A percentile compares a stretch with the other conserved stretches of the same genome.
phyloP scores from a whole-genome alignment of 2,888 invertebrate genomes.

The Acanthoscelides obtectus region DNA sequence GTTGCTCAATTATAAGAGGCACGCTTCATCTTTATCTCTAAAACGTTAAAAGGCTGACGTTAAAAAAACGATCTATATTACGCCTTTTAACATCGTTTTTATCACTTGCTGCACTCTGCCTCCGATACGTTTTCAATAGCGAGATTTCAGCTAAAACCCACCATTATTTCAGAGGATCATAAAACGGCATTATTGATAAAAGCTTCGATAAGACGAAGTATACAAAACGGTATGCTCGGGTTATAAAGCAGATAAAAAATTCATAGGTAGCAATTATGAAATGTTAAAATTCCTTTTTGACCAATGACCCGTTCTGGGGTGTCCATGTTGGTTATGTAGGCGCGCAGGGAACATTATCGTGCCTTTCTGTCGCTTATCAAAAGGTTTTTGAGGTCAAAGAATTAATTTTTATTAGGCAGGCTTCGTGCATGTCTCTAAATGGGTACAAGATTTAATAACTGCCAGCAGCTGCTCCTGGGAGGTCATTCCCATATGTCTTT shows the following conservation, averaged over 20 bases:
- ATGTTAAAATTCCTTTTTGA: constrained; percentile 19
- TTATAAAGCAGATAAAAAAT: neutral
- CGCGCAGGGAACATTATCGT: neutral
- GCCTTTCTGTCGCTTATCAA: neutral
- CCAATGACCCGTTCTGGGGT: constrained; percentile 10
- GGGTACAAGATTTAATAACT: no score
- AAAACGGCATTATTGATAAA: neutral
- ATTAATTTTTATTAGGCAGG: neutral
- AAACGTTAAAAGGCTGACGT: neutral
- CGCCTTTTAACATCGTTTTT: neutral
- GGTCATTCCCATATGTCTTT: neutral
- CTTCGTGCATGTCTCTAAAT: neutral
- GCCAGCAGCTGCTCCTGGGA: neutral
- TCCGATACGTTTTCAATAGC: neutral
- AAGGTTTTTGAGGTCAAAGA: neutral
- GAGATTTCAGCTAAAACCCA: neutral
- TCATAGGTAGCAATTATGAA: neutral
- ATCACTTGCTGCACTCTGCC: neutral
- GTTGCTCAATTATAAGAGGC: neutral
- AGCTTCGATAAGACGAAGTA: neutral
- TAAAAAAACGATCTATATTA: neutral
- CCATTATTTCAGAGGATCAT: neutral
- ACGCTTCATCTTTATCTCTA: neutral
- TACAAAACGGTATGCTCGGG: neutral
- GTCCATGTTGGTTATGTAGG: neutral